Evolutionary conservation across 2,888 invertebrate species (phyloP).

Genomic region (Neocrepidodera transversa): DNA sequence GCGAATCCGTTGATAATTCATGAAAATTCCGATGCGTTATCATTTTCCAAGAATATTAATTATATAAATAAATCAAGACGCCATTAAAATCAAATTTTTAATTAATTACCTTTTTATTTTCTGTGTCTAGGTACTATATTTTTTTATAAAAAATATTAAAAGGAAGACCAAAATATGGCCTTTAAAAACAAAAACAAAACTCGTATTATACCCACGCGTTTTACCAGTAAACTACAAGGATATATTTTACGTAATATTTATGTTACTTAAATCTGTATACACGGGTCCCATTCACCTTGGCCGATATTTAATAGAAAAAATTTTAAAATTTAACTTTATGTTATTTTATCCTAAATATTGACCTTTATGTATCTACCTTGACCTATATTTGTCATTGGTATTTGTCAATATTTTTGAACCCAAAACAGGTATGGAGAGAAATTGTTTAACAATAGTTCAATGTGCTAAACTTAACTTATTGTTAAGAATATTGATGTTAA

Average conservation of each 20-base stretch:
- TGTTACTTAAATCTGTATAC: not conserved
- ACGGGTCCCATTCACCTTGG: not conserved
- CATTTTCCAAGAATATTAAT: no score
- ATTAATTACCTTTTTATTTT: no score
- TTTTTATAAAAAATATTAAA: no score
- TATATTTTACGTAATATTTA: not conserved
- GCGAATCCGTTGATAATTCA: no score
- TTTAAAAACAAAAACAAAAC: slow-evolving; percentile 9
- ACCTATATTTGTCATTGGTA: not conserved
- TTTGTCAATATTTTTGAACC: not conserved
- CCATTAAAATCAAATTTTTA: no score
- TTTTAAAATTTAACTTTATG: no score
- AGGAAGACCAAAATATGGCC: no score
- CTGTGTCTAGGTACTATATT: no score
- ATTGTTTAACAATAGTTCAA: not conserved
- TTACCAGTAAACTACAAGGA: slow-evolving; percentile 2
- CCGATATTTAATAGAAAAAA: no score
- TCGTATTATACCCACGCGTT: not conserved
- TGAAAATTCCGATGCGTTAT: no score
- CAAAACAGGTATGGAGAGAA: not conserved
- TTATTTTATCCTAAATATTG: not conserved
- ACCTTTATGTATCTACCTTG: not conserved
- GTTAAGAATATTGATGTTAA: not conserved
- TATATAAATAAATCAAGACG: no score
- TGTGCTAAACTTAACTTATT: not conserved